Conservation (phyloP, 1,140 invertebrate genomes). For the Liolophura sinensis region DNA sequence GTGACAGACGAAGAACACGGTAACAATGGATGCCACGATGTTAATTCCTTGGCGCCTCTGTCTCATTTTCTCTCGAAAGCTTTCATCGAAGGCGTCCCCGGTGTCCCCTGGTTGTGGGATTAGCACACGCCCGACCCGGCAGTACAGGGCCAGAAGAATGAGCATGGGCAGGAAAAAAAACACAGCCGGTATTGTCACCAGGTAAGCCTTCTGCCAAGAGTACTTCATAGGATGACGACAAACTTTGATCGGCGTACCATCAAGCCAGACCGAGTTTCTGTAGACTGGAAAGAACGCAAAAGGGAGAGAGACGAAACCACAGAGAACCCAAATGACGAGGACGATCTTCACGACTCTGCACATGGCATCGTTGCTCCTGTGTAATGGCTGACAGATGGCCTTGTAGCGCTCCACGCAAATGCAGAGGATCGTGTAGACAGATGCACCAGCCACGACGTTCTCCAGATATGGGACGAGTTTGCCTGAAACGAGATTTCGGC, state of each 20-base stretch:
- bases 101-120: constrained; percentile 18
- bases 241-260: constrained; percentile 18
- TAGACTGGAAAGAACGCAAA: constrained; percentile 21
- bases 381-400: constrained; percentile 88
- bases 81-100: constrained; percentile 13
- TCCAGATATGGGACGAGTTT: constrained; percentile 87
- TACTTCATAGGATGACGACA: constrained; percentile 20
- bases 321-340: constrained; percentile 24
- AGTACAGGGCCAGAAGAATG: constrained; percentile 23
- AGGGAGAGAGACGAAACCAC: constrained; percentile 16
- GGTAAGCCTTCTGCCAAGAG: constrained; percentile 22
- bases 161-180: constrained; percentile 28
- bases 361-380: constrained; percentile 42
- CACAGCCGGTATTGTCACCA: constrained; percentile 15
- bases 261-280: constrained; percentile 8
- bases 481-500: constrained; percentile 43
- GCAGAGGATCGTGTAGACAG: constrained; percentile 89
- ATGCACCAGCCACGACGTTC: constrained; percentile 88
- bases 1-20: constrained; percentile 41
- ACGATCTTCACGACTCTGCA: constrained; percentile 15
- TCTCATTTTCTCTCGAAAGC: constrained; percentile 22
- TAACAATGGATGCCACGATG: constrained; percentile 34
- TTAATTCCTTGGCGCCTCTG: constrained; percentile 29
- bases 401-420: constrained; percentile 89
- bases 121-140: constrained; percentile 19